phyloP scores from a whole-genome alignment of 1,140 invertebrate genomes.

The Drosophila biarmipes region DNA sequence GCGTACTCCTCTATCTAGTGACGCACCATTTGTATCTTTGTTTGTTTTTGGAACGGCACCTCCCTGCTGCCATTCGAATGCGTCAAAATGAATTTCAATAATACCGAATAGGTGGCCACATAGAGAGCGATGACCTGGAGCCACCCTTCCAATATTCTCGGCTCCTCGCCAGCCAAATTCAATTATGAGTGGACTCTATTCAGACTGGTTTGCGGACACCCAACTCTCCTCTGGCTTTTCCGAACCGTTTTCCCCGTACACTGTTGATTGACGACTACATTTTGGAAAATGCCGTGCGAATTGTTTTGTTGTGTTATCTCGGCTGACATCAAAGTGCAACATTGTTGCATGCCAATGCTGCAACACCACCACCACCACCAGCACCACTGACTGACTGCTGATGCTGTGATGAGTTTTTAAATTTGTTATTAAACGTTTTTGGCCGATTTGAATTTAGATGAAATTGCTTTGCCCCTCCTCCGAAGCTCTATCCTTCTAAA shows the following conservation, averaged over 20 bases:
- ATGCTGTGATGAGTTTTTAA: conserved; percentile 74
- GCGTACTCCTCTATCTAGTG: conserved; percentile 24
- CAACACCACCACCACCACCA: background rate
- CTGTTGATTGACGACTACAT: conserved; percentile 73
- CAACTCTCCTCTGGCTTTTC: conserved; percentile 10
- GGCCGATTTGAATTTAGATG: conserved; percentile 80
- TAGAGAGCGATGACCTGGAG: conserved; percentile 28
- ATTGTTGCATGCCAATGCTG: conserved; percentile 28
- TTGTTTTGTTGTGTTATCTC: conserved; percentile 47
- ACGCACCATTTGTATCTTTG: conserved; percentile 36
- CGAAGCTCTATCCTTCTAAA: background rate
- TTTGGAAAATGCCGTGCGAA: conserved; percentile 50
- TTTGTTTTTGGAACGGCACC: conserved; percentile 11
- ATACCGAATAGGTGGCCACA: conserved; percentile 48
- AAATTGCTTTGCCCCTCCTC: conserved; percentile 33
- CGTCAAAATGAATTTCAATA: conserved; percentile 73
- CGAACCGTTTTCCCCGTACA: conserved; percentile 9
- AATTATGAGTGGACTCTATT: conserved; percentile 68
- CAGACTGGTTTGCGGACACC: conserved; percentile 15
- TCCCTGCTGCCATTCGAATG: conserved; percentile 29
- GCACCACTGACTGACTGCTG: conserved; percentile 12
- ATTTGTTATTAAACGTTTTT: conserved; percentile 79
- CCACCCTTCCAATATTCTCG: background rate
- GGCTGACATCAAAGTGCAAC: conserved; percentile 59
- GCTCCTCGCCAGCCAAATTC: conserved; percentile 53